These are phyloP conservation scores for Quiscalus mexicanus DNA, from an alignment of 2,113 vertebrate species.

Conservation along the genomic window DNA sequence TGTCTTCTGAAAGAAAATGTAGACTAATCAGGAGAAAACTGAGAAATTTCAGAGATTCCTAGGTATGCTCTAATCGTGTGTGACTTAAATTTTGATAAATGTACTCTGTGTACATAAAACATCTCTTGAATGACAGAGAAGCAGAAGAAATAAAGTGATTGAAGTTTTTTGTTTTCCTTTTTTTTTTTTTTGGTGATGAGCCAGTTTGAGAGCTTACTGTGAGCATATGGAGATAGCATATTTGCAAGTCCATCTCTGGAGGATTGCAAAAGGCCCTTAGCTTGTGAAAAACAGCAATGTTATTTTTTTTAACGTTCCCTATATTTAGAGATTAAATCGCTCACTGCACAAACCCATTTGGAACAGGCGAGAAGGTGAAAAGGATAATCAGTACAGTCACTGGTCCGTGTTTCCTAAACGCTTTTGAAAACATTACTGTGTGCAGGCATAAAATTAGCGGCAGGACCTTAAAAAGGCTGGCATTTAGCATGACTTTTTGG, in stretches of 20 bases:
- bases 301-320: conserved; percentile 98
- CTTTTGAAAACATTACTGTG: conserved; percentile 99
- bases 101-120: conserved; percentile 60
- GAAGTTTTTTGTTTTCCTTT: conserved; percentile 60
- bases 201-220: conserved; percentile 85
- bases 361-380: conserved; percentile 98
- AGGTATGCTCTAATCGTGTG: neutral
- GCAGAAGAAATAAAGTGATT: conserved; percentile 69
- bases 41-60: conserved; percentile 26
- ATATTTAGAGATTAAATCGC: conserved; percentile 99
- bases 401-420: conserved; percentile 99
- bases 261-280: conserved; percentile 87
- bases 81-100: conserved; percentile 62
- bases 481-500: conserved; percentile 99
- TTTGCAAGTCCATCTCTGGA: conserved; percentile 97
- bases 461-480: conserved; percentile 99
- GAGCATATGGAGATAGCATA: conserved; percentile 92
- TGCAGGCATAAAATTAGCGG: conserved; percentile 99
- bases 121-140: conserved; percentile 72
- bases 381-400: conserved; percentile 99
- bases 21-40: conserved; percentile 9
- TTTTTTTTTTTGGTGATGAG: conserved; percentile 73
- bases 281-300: conserved; percentile 90
- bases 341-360: conserved; percentile 99
- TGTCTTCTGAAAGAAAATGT: neutral